Conservation (phyloP, 2,888 invertebrate species). For the Apamea anceps region DNA sequence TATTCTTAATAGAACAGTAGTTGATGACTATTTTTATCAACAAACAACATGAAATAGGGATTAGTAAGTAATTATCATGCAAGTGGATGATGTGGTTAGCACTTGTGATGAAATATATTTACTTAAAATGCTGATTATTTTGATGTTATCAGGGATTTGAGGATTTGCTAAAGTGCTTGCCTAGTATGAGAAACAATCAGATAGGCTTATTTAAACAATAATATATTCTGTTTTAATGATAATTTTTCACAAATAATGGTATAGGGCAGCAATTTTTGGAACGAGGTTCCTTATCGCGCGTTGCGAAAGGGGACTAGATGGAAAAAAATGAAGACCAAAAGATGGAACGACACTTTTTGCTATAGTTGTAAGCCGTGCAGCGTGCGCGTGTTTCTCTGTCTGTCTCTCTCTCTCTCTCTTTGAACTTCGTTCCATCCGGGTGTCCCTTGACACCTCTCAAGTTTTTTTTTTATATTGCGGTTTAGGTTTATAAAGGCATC, state of each 20-base stretch:
- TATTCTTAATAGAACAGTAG: constrained; percentile 17
- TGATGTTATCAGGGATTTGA: constrained; percentile 47
- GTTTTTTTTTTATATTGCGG: not conserved
- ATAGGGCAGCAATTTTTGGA: not conserved
- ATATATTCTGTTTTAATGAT: constrained; percentile 7
- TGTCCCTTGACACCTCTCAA: too few species aligned
- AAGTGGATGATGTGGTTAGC: constrained; percentile 27
- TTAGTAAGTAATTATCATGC: constrained; percentile 47
- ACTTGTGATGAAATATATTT: constrained; percentile 41
- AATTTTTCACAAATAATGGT: not conserved
- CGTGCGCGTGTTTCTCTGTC: too few species aligned
- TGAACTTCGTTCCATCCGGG: too few species aligned
- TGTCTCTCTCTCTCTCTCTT: too few species aligned
- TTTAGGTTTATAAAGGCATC: not conserved
- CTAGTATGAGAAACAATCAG: constrained; percentile 29
- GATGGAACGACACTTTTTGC: too few species aligned
- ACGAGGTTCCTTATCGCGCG: too few species aligned
- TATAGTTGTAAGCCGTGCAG: too few species aligned
- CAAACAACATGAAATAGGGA: constrained; percentile 34
- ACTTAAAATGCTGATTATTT: constrained; percentile 31
- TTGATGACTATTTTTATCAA: constrained; percentile 46
- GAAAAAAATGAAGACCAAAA: too few species aligned
- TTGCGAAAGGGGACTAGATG: too few species aligned
- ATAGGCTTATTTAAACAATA: constrained; percentile 10
- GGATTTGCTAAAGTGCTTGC: constrained; percentile 29